Conservation (phyloP, 2,888 invertebrate species). For the Tetranychus truncatus region DNA sequence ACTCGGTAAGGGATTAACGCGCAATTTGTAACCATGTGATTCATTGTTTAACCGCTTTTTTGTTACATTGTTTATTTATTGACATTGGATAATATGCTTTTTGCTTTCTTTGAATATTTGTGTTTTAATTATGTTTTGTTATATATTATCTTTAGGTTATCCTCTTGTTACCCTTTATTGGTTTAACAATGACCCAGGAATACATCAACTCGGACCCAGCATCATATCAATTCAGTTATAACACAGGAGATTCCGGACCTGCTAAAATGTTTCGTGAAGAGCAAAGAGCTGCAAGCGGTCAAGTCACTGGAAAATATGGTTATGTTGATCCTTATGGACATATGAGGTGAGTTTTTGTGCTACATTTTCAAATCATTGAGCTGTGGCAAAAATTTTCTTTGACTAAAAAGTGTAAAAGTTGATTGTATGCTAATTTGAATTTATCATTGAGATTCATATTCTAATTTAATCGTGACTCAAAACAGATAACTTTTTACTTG, state of each 20-base stretch:
- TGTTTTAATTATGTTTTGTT: background rate
- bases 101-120: background rate
- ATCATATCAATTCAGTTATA: background rate
- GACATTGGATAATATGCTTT: background rate
- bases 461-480: too few relatives aligned
- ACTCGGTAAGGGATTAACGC: background rate
- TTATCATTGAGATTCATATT: too few relatives aligned
- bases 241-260: background rate
- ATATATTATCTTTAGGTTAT: background rate
- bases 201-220: background rate
- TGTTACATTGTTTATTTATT: background rate
- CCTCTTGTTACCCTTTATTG: background rate
- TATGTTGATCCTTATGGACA: constrained; percentile 7
- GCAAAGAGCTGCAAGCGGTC: background rate
- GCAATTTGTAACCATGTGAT: background rate
- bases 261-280: constrained; percentile 5
- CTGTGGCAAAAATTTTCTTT: too few relatives aligned
- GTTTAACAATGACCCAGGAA: background rate
- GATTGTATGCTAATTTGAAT: too few relatives aligned
- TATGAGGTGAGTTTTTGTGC: background rate
- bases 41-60: background rate
- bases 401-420: too few relatives aligned
- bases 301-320: constrained; percentile 6
- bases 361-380: background rate
- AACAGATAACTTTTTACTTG: background rate